Percentiles rank a stretch among this genome's conserved stretches.
These are phyloP conservation scores for Sarcophaga bullata DNA, from an alignment of 1,140 invertebrate species.

Conservation along the genomic window DNA sequence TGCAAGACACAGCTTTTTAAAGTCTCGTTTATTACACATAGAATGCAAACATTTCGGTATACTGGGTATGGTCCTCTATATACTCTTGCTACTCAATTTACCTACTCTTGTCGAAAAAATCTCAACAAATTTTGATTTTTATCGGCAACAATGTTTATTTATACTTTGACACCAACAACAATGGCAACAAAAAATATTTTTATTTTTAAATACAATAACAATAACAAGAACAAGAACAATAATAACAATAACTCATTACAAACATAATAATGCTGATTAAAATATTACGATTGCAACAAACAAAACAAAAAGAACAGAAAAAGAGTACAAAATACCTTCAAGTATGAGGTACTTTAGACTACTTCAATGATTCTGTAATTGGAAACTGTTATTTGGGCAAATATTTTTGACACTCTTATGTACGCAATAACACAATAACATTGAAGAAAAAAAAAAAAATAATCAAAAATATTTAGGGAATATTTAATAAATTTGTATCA, in stretches of 20 bases:
- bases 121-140: conserved; percentile 8
- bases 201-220: neutral
- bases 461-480: conserved; percentile 7
- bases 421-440: neutral
- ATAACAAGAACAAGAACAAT: neutral
- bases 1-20: no score
- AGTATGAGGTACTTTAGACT: neutral
- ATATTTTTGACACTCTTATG: conserved; percentile 22
- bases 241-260: no score
- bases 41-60: neutral
- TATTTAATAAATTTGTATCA: neutral
- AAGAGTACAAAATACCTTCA: neutral
- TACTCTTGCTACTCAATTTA: neutral
- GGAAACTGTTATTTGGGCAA: conserved; percentile 36
- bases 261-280: neutral
- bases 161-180: conserved; percentile 15
- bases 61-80: neutral
- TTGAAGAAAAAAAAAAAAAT: neutral
- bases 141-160: conserved; percentile 39
- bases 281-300: conserved; percentile 31
- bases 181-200: neutral
- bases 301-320: neutral
- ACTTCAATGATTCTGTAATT: conserved; percentile 16
- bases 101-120: neutral
- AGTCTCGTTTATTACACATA: no score